phyloP scores from a whole-genome alignment of 1,140 invertebrate genomes.

The Drosophila teissieri region DNA sequence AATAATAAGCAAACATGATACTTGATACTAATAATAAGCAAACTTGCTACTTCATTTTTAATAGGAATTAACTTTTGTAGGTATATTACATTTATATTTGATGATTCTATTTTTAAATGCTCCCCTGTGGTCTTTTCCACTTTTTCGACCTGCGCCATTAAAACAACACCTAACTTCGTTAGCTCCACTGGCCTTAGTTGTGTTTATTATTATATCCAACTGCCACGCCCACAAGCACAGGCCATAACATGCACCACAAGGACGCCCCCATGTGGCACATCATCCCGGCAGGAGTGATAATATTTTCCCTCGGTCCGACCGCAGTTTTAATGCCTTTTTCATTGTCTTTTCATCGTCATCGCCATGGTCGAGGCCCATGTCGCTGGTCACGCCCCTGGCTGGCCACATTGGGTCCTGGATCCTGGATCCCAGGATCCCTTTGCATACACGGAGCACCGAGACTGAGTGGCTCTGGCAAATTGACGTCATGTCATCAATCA shows the following conservation, averaged over 20 bases:
- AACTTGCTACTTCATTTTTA: no score
- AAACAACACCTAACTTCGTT: conserved; percentile 33
- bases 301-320: conserved; percentile 50
- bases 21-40: no score
- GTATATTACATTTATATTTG: neutral
- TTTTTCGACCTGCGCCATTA: conserved; percentile 26
- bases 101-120: neutral
- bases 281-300: conserved; percentile 31
- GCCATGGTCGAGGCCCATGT: conserved; percentile 35
- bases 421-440: conserved; percentile 8
- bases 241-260: conserved; percentile 46
- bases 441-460: conserved; percentile 47
- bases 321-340: conserved; percentile 78
- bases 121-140: neutral
- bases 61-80: neutral
- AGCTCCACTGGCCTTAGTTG: conserved; percentile 7
- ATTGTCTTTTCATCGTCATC: conserved; percentile 63
- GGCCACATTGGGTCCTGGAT: neutral
- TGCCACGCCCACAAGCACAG: conserved; percentile 50
- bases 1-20: no score
- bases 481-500: conserved; percentile 81
- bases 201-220: conserved; percentile 38
- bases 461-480: conserved; percentile 55
- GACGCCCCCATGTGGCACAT: conserved; percentile 38
- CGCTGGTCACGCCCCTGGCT: conserved; percentile 31